phyloP scores from a whole-genome alignment of 2,797 vertebrate species.

The Bovichtus diacanthus region DNA sequence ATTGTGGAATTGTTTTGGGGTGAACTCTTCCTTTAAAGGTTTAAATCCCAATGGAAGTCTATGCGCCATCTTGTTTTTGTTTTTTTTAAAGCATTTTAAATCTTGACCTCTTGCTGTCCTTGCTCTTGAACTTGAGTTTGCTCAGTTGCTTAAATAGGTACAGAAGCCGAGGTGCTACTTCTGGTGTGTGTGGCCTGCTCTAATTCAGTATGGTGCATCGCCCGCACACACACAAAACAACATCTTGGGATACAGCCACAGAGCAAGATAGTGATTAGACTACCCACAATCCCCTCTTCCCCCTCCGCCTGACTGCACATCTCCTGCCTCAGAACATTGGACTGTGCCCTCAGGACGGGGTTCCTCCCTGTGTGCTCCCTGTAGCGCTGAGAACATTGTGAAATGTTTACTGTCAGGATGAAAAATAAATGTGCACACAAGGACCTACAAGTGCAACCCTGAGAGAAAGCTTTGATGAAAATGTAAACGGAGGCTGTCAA shows the following conservation, averaged over 20 bases:
- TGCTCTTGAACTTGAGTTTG: slow-evolving; percentile 48
- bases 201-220: slow-evolving; percentile 54
- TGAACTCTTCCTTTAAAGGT: not conserved
- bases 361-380: slow-evolving; percentile 58
- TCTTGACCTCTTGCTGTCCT: slow-evolving; percentile 23
- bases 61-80: no score
- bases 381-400: slow-evolving; percentile 49
- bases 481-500: slow-evolving; percentile 20
- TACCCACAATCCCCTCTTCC: slow-evolving; percentile 73
- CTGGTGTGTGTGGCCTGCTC: slow-evolving; percentile 73
- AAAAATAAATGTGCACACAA: slow-evolving; percentile 50
- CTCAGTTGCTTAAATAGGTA: slow-evolving; percentile 55
- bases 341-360: slow-evolving; percentile 46
- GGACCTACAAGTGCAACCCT: slow-evolving; percentile 6
- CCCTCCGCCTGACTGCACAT: slow-evolving; percentile 27
- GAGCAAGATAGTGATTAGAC: slow-evolving; percentile 78
- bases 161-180: slow-evolving; percentile 59
- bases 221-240: slow-evolving; percentile 53
- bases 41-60: not conserved
- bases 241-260: slow-evolving; percentile 72
- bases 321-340: slow-evolving; percentile 40
- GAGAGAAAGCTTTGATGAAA: slow-evolving; percentile 37
- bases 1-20: not conserved
- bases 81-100: no score
- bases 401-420: slow-evolving; percentile 65